Base-by-base conservation (phyloP, 2,888 invertebrate species). In the Gerris lacustris region DNA sequence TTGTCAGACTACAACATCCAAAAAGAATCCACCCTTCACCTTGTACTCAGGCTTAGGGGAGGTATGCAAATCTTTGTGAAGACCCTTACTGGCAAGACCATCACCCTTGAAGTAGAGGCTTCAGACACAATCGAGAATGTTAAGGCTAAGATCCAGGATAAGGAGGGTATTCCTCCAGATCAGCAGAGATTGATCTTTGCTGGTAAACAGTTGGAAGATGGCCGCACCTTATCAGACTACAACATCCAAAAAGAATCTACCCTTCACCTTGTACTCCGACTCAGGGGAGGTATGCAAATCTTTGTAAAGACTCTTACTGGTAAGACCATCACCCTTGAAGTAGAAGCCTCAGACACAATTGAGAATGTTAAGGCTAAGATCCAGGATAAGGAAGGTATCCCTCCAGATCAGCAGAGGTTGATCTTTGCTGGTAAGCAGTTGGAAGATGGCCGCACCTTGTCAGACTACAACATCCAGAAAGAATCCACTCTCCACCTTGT, bases 111-210 rank as follows among this genome's bases (percentile, higher is more conserved):
- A 75, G 81, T 85, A 0, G 87, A 87, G 76, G 81, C 86, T 6
- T 84, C 84, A 0, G 86, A 86, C 75, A 83, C 85, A 0, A 86
- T 86, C 75, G 86, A 86, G 76, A 86, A 85, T 79, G 85, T 86
- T 0, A 86, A 86, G 76, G 82, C 83, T 0, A 84, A 84, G 75
- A 84, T 83, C 71, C 83, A 84, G 73, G 86, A 86, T 75, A 86
- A 86, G 75, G 85, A 86, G 76, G 84, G 85, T 0, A 86, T 86
- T 73, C 85, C 85, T 2, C 85, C 86, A 82, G 81, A 85, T 77
- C 84, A 82, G 76, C 82, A 82, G 78, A 78, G 83, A 71, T 75
- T 83, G 75, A 83, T 84, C 77, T 77, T 77, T 71, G 77, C 77
- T 66, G 77, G 77, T 11, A 77, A 77, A 70, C 82, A 82, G 75